Base-by-base conservation (phyloP, 2,888 invertebrate genomes). In the Dinocampus coccinellae region DNA sequence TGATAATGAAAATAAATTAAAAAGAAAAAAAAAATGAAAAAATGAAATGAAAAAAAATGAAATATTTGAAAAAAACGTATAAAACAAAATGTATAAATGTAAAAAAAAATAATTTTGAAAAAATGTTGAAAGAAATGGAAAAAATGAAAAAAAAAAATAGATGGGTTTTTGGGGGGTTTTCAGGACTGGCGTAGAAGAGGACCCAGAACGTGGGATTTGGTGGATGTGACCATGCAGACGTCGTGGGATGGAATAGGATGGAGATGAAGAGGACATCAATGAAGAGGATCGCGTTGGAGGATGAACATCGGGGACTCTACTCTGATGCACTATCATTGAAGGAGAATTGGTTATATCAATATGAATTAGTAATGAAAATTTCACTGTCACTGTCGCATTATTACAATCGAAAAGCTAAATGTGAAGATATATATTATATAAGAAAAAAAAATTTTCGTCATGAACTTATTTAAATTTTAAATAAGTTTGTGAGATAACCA, bases 171-270 rank as follows among this genome's bases (percentile, higher is more conserved):
- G 34, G 61, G 73, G 77, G 73, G 47, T 16, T 76, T 75, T 73
- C 60, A 64, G 72, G 75, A 47, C 64, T 71, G 70, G 70, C 73
- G 75, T 20, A 67, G 75, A 73, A 74, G 73, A 75, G 75, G 76
- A 76, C 57, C 10, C 62, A 11, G 52, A 47, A 66, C 16, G 11
- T 9, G 52, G 1, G 20, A 0, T 9, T 9, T 53, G 11, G 63
- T 9, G 52, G 64, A 63, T 74, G 29, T 72, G 47, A 22, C n/a
- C 11, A 29, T 42, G 16, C 22, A 36, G 36, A 55, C 52, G 10
- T 64, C 55, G 33, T 55, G 53, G 74, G 68, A 69, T 20, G 36
- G 55, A 16, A 10, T 39, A 57, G 36, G 13, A 24, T 33, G 47
- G 34, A 6, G 34, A 47, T 16, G 39, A 33, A 67, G 52, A 57